Conservation (phyloP, 2,797 vertebrate species). For the Poeciliopsis turneri region DNA sequence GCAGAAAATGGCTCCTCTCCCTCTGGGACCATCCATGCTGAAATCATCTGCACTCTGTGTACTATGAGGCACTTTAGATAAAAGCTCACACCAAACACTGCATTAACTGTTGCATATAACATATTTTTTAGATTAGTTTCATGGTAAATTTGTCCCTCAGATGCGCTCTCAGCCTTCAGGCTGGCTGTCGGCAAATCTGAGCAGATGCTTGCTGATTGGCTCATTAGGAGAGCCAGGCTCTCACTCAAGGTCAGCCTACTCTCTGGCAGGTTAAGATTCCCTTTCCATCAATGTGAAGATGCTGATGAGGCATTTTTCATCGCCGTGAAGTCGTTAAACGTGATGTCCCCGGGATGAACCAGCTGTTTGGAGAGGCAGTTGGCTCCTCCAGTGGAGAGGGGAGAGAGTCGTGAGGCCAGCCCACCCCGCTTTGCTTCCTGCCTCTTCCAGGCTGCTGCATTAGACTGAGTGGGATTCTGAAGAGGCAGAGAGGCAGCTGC, state of each 20-base stretch:
- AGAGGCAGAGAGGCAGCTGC: conserved; percentile 1
- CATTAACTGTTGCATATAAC: conserved; percentile 30
- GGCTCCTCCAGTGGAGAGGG: conserved; percentile 21
- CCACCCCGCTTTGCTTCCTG: conserved; percentile 18
- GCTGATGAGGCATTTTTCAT: conserved; percentile 61
- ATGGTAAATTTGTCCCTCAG: conserved; percentile 13
- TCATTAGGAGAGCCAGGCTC: conserved; percentile 37
- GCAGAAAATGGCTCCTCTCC: conserved; percentile 11
- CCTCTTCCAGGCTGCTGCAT: conserved; percentile 15
- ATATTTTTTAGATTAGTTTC: conserved; percentile 13
- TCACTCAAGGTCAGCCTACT: conserved; percentile 57
- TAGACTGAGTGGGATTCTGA: conserved; percentile 41
- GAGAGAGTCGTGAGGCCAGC: conserved; percentile 44
- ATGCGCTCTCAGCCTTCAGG: conserved; percentile 2
- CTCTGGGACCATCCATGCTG: conserved; percentile 6
- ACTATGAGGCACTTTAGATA: conserved; percentile 36
- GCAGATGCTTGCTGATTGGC: conserved; percentile 46
- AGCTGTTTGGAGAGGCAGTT: conserved; percentile 42
- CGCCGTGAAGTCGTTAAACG: conserved; percentile 34
- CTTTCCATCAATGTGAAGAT: conserved; percentile 49
- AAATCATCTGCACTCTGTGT: conserved; percentile 8
- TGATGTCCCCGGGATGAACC: conserved; percentile 48
- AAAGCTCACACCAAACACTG: conserved; percentile 29
- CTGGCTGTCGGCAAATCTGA: conserved; percentile 11
- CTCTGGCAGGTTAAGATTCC: conserved; percentile 31